Conservation (phyloP, 2,797 vertebrate species). For the Lutjanus argentimaculatus region DNA sequence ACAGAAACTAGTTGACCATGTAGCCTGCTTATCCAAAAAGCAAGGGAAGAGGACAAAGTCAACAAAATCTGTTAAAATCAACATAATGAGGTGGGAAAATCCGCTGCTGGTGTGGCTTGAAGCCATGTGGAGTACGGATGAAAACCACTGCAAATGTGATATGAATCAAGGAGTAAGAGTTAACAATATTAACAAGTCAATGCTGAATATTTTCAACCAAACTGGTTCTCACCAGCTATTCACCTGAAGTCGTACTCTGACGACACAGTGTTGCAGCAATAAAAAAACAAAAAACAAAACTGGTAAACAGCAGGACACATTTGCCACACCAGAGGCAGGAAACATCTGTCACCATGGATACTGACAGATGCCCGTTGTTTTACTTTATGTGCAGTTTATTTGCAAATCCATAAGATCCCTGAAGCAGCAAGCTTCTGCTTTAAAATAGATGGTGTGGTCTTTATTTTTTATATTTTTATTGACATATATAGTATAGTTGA, state of each 20-base stretch:
- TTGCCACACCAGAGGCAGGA: conserved; percentile 44
- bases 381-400: conserved; percentile 56
- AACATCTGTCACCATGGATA: conserved; percentile 69
- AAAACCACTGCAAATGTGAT: too few species aligned
- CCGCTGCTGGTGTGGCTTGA: too few species aligned
- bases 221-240: not conserved
- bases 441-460: conserved; percentile 27
- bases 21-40: too few species aligned
- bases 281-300: conserved; percentile 18
- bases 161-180: not conserved
- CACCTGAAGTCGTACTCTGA: conserved; percentile 13
- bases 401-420: conserved; percentile 44
- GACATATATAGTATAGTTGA: not conserved
- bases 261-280: conserved; percentile 31
- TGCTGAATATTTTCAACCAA: conserved; percentile 19
- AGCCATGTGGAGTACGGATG: too few species aligned
- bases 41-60: too few species aligned
- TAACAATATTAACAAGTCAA: conserved; percentile 7
- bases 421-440: conserved; percentile 29
- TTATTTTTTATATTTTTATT: conserved; percentile 32
- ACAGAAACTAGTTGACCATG: too few species aligned
- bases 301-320: conserved; percentile 52
- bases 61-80: too few species aligned
- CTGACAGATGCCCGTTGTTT: conserved; percentile 66
- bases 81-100: too few species aligned